phyloP scores from a whole-genome alignment of 2,888 invertebrate species.

The Sesia apiformis region DNA sequence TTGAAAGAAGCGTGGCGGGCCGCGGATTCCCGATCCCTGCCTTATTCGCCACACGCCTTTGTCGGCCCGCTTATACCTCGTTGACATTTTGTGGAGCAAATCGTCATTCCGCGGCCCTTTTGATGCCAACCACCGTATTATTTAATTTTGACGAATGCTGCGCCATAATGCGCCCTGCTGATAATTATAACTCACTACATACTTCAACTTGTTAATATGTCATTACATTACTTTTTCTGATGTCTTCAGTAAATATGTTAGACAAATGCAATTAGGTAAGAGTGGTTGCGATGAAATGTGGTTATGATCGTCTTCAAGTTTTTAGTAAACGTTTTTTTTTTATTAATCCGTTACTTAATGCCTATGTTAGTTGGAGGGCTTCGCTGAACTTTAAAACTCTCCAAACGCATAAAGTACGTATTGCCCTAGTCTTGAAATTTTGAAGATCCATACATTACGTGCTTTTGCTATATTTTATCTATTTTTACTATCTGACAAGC shows the following conservation, averaged over 20 bases:
- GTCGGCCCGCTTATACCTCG: slow-evolving; percentile 46
- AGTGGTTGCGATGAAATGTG: not conserved
- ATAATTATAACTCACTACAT: slow-evolving; percentile 13
- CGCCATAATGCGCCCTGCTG: slow-evolving; percentile 32
- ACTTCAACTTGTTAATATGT: not conserved
- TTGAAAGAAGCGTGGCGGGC: slow-evolving; percentile 44
- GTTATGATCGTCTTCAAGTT: no score
- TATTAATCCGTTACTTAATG: no score
- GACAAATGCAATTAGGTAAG: not conserved
- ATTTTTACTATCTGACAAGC: no score
- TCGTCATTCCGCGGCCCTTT: slow-evolving; percentile 68
- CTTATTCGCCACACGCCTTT: slow-evolving; percentile 34
- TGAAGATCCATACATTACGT: no score
- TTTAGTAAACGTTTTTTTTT: no score
- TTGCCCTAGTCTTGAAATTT: no score
- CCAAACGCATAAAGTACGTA: no score
- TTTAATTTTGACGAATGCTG: slow-evolving; percentile 56
- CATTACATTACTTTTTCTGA: not conserved
- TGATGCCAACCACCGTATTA: slow-evolving; percentile 49
- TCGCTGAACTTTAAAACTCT: no score
- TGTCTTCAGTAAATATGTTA: not conserved
- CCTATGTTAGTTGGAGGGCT: no score
- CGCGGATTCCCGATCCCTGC: slow-evolving; percentile 35
- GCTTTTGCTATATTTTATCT: no score
- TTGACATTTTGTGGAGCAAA: slow-evolving; percentile 72